Evolutionary conservation across 2,113 vertebrate species (phyloP), one percentile per base, ranked within the genome.

Genomic region (Microcebus lehilahytsara): DNA sequence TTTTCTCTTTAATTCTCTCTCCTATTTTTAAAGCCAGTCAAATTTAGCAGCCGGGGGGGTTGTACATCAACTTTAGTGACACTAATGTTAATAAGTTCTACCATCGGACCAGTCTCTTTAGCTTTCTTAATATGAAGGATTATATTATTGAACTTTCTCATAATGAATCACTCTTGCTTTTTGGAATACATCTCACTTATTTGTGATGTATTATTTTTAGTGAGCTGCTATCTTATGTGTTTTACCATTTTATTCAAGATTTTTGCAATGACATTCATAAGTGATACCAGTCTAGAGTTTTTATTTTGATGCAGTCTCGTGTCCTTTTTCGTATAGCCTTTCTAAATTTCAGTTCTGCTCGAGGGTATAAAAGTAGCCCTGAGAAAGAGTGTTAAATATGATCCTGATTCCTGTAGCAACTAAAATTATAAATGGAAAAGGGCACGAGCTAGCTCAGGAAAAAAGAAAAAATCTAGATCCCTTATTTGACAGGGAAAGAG

Each of bases 341-440:
- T 62, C 53, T 10, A 77, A 74, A 69, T 53, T 25, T 84, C 80
- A 40, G 3, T 94, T 91, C 58, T 37, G 16, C n/a, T 64, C n/a
- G 25, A 85, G 51, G 49, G 7, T 93, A 27, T 1, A 13, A 74
- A 90, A 89, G 64, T 22, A 89, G 34, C 3, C 32, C 23, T 4
- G 11, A 25, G 17, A 56, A 53, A 81, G 2, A 23, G 1, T 56
- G 16, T 78, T 93, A 77, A 92, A 90, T 88, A 71, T 49, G 12
- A 92, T 84, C 1, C n/a, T 72, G 32, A 66, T 69, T 95, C 80
- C 46, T 85, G 1, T 22, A 83, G n/a, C 72, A 91, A 37, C 30
- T 40, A 80, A 85, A 92, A 46, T 96, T 84, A 64, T 86, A 95
- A 94, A 67, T 46, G 30, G 66, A 90, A 96, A 83, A 75, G 19